A percentile compares a stretch with the other conserved stretches of the same genome.
Evolutionary conservation across 2,888 invertebrate species (phyloP).

Genomic region (Pteria penguin): DNA sequence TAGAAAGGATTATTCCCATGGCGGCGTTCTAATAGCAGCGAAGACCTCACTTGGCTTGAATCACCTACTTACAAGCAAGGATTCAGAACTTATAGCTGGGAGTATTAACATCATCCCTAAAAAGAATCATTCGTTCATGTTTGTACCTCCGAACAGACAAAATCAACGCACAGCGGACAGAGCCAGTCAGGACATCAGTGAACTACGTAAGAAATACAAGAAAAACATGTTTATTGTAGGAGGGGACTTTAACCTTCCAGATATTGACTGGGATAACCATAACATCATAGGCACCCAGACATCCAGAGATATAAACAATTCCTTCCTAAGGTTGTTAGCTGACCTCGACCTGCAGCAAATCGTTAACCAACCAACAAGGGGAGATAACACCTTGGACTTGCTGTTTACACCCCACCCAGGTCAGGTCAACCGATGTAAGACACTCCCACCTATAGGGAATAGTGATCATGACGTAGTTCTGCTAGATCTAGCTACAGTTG

Average conservation of each 20-base stretch:
- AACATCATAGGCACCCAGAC: background rate
- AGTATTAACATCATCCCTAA: background rate
- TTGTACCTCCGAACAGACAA: background rate
- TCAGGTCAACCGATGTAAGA: background rate
- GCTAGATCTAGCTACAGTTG: constrained; percentile 14
- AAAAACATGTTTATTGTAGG: background rate
- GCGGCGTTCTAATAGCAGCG: constrained; percentile 18
- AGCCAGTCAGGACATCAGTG: background rate
- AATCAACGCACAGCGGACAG: background rate
- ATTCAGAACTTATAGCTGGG: constrained; percentile 12
- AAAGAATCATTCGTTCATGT: background rate
- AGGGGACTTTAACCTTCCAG: background rate
- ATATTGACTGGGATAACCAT: background rate
- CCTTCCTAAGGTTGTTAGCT: constrained; percentile 5
- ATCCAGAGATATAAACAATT: background rate
- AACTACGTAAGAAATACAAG: background rate
- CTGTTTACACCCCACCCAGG: background rate
- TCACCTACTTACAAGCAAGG: background rate
- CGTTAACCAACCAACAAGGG: constrained; percentile 14
- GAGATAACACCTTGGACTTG: constrained; percentile 7
- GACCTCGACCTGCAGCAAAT: constrained; percentile 17
- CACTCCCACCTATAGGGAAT: constrained; percentile 10
- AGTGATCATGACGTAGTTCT: constrained; percentile 23
- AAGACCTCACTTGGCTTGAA: background rate
- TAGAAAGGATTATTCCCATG: constrained; percentile 10